phyloP scores from a whole-genome alignment of 2,113 vertebrate species.

The Alexandromys fortis region DNA sequence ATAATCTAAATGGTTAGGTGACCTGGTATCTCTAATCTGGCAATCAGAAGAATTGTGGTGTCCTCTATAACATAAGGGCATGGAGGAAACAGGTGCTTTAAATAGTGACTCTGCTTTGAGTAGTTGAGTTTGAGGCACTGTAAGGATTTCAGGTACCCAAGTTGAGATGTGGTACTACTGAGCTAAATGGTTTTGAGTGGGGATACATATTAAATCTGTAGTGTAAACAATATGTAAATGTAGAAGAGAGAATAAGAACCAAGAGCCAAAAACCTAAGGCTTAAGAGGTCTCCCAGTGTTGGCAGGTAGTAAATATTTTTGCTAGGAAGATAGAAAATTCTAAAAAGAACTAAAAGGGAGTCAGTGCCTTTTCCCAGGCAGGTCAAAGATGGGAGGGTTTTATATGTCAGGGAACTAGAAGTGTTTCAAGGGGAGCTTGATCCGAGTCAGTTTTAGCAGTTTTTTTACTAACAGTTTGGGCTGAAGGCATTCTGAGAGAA shows the following conservation, averaged over 20 bases:
- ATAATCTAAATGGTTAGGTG: background rate
- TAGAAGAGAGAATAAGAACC: background rate
- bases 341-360: background rate
- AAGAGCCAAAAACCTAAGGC: background rate
- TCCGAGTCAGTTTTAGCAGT: background rate
- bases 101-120: background rate
- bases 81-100: background rate
- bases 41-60: background rate
- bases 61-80: background rate
- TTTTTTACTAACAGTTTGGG: background rate
- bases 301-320: background rate
- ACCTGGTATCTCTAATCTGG: background rate
- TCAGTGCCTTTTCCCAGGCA: background rate
- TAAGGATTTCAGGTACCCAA: background rate
- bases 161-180: background rate
- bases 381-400: background rate
- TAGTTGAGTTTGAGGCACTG: background rate
- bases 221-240: background rate
- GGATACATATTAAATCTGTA: background rate
- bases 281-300: background rate
- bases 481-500: background rate
- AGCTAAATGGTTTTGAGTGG: background rate
- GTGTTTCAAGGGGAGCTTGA: background rate
- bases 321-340: background rate
- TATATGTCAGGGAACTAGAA: background rate